Base-by-base conservation (phyloP, 2,797 vertebrate species). In the Loriculus beryllinus region DNA sequence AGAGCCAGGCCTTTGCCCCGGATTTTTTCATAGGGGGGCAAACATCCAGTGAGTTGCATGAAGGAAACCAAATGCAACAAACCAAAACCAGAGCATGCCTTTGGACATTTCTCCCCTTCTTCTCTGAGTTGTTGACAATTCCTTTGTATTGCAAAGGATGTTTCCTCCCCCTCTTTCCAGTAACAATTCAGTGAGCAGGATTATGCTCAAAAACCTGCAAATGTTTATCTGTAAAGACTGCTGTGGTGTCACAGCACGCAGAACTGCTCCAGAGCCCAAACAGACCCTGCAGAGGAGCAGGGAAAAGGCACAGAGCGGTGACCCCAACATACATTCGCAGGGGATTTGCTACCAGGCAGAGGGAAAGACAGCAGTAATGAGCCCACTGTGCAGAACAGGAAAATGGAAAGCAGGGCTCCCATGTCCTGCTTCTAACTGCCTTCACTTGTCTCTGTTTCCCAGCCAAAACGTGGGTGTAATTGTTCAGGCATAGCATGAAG, bases 381-480 rank as follows among this genome's bases (percentile, higher is more conserved):
- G 17, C 33, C 21, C 42, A 31, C 78, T 23, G 40, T 70, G 78
- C 81, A 82, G 72, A 77, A 86, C 28, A 75, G 68, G 68, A 74
- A 80, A 88, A 95, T 26, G 78, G 60, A 78, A 93, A 86, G 75
- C 75, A 82, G 71, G 64, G 51, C 81, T 86, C 62, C 83, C 57
- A 56, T 75, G n/a, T 74, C 78, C 78, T 95, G 43, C 86, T 76
- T 49, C 54, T 82, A 89, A 64, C 68, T 87, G 88, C 84, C 69
- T 92, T 92, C 52, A 57, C 92, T 86, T 81, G 65, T 81, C 92
- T 95, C 92, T 81, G 79, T 95, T 94, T 93, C 87, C 86, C 76
- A 85, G 90, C 84, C 89, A 82, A 95, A 95, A 75, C 4, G 76
- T 95, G 94, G 92, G 86, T 86, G 84, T 93, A 93, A 93, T 92